Evolutionary conservation across 2,888 invertebrate species (phyloP).

Genomic region (Microplitis deprimator): DNA sequence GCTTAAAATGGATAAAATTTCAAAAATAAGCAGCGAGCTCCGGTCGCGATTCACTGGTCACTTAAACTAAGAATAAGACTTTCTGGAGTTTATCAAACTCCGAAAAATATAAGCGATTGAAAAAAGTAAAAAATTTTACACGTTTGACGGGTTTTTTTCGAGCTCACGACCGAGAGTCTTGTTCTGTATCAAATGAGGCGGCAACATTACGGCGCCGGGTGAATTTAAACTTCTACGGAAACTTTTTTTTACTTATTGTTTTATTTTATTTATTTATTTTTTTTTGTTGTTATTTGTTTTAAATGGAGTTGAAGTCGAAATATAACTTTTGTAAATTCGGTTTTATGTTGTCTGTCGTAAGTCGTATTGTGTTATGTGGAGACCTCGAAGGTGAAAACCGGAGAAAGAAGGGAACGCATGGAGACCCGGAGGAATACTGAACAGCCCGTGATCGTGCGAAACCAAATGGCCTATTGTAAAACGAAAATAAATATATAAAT

Average conservation of each 20-base stretch:
- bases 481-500: conserved; percentile 7
- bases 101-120: conserved; percentile 25
- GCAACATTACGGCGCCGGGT: not conserved
- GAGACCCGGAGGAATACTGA: conserved; percentile 37
- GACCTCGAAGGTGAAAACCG: conserved; percentile 5
- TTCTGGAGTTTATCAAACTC: conserved; percentile 34
- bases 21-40: not conserved
- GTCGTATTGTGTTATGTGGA: not conserved
- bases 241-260: not conserved
- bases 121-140: conserved; percentile 43
- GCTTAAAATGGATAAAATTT: not conserved
- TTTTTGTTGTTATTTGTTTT: not conserved
- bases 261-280: not conserved
- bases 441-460: conserved; percentile 26
- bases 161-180: not conserved
- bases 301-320: not conserved
- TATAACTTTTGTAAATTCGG: not conserved
- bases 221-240: not conserved
- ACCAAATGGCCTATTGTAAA: conserved; percentile 8
- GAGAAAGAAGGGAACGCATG: conserved; percentile 34
- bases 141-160: conserved; percentile 26
- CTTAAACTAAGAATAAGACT: not conserved
- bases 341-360: not conserved
- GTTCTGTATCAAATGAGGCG: not conserved
- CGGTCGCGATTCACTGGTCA: not conserved